phyloP scores from a whole-genome alignment of 2,888 invertebrate genomes.

The Mimumesa dahlbomi region DNA sequence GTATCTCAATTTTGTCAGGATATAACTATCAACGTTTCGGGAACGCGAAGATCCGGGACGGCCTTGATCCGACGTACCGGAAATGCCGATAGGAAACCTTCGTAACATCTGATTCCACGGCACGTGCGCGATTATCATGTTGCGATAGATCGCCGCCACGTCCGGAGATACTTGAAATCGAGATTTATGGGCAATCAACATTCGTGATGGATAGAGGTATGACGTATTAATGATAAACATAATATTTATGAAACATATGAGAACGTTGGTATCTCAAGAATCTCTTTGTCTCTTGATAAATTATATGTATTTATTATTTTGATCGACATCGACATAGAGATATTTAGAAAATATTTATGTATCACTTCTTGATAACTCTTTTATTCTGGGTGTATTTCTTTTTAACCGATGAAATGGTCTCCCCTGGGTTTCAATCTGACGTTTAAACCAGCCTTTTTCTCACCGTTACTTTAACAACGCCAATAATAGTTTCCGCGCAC shows the following conservation, averaged over 20 bases:
- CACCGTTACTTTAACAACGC: slow-evolving; percentile 29
- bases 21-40: slow-evolving; percentile 50
- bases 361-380: too few species aligned
- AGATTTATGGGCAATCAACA: slow-evolving; percentile 41
- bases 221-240: background rate
- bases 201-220: slow-evolving; percentile 15
- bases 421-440: background rate
- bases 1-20: slow-evolving; percentile 66
- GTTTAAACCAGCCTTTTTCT: slow-evolving; percentile 1
- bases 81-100: slow-evolving; percentile 17
- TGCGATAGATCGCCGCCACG: slow-evolving; percentile 11
- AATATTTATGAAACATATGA: background rate
- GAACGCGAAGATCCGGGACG: slow-evolving; percentile 56
- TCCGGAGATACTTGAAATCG: slow-evolving; percentile 6
- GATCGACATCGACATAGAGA: background rate
- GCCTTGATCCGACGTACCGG: background rate
- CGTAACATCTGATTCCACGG: slow-evolving; percentile 39
- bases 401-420: background rate
- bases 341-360: background rate
- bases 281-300: too few species aligned
- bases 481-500: slow-evolving; percentile 49
- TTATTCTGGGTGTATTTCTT: too few species aligned
- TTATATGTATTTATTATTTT: too few species aligned
- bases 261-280: background rate
- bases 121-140: slow-evolving; percentile 58